A percentile compares a stretch with the other conserved stretches of the same genome.
These are phyloP conservation scores for Thymallus thymallus DNA, from an alignment of 2,113 vertebrate genomes.

Conservation along the genomic window DNA sequence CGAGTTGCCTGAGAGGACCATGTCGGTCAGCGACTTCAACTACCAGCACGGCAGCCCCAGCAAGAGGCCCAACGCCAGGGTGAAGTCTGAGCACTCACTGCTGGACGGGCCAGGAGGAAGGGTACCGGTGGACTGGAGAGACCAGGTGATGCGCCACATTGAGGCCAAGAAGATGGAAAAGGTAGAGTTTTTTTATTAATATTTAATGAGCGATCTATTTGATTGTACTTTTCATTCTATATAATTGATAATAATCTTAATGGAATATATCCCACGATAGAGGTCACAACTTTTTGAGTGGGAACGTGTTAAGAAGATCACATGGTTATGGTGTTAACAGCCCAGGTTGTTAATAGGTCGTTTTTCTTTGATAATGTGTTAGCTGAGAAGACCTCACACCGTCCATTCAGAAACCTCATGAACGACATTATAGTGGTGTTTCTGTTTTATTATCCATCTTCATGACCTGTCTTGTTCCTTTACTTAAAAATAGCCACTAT, in stretches of 20 bases:
- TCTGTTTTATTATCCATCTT: too few relatives aligned
- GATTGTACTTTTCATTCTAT: too few relatives aligned
- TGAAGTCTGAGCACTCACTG: conserved; percentile 91
- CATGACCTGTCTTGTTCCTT: too few relatives aligned
- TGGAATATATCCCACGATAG: too few relatives aligned
- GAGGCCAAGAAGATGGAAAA: conserved; percentile 98
- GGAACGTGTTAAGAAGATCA: not conserved
- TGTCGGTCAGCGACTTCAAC: conserved; percentile 96
- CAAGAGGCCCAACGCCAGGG: conserved; percentile 85
- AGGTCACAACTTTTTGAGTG: not conserved
- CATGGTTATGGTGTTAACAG: too few relatives aligned
- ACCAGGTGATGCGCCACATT: conserved; percentile 96
- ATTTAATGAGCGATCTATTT: too few relatives aligned
- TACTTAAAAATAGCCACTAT: too few relatives aligned
- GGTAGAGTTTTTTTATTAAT: conserved; percentile 70
- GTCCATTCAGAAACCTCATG: too few relatives aligned
- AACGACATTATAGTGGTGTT: too few relatives aligned
- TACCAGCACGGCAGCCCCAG: conserved; percentile 91
- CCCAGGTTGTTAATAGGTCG: not conserved
- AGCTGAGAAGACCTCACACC: too few relatives aligned
- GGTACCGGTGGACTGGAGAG: conserved; percentile 93
- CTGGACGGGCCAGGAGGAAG: conserved; percentile 83
- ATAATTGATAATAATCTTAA: too few relatives aligned
- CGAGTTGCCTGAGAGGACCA: conserved; percentile 94
- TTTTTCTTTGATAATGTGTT: not conserved